Conservation (phyloP, 2,888 invertebrate species). For the Melinaea marsaeus region DNA sequence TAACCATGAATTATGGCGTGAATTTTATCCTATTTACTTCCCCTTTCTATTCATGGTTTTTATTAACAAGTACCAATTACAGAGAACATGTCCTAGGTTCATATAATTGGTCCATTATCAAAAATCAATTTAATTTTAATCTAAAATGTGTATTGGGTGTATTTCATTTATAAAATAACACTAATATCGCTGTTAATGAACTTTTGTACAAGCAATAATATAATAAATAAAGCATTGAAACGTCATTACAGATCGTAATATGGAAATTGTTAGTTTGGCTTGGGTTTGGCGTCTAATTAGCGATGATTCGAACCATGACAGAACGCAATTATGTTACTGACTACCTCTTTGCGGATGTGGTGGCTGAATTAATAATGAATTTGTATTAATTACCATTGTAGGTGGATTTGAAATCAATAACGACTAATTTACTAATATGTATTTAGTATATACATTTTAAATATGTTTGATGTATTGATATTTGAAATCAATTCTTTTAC, state of each 20-base stretch:
- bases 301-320: slow-evolving; percentile 13
- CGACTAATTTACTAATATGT: too few species aligned
- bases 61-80: slow-evolving; percentile 17
- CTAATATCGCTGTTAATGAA: too few species aligned
- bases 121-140: too few species aligned
- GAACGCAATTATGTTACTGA: slow-evolving; percentile 15
- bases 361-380: not conserved
- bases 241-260: slow-evolving; percentile 18
- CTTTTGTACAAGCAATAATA: not conserved
- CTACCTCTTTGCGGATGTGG: slow-evolving; percentile 9
- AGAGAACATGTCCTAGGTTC: not conserved
- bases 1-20: slow-evolving; percentile 8
- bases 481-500: slow-evolving; percentile 4
- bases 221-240: slow-evolving; percentile 4
- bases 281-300: slow-evolving; percentile 25
- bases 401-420: too few species aligned
- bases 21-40: not conserved
- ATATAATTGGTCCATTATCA: too few species aligned
- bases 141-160: too few species aligned
- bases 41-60: slow-evolving; percentile 14
- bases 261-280: slow-evolving; percentile 17
- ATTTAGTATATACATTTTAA: not conserved
- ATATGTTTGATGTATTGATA: slow-evolving; percentile 8
- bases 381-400: not conserved
- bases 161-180: too few species aligned